Base-by-base conservation (phyloP, 2,888 invertebrate species). In the Metopia argyrocephala region DNA sequence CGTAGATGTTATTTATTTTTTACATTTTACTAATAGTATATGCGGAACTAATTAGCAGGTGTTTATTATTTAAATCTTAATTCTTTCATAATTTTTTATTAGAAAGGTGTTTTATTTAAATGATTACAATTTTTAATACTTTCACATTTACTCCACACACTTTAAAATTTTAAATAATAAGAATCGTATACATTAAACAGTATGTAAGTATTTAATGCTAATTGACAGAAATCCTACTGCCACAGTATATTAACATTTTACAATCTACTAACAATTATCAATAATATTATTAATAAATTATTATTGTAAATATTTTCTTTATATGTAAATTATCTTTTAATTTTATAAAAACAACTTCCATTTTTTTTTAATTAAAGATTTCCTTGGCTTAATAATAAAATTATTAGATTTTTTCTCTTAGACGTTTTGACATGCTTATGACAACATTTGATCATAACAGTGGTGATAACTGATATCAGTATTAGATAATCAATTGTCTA, bases 11-110 rank as follows among this genome's bases (percentile, higher is more conserved):
- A n/a, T n/a, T n/a, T n/a, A n/a, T 38, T 1, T 38, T 38, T 38
- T 38, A 3, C 15, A 15, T 38, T 38, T 38, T 12, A 38, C 38
- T 38, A 15, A 38, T 38, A 38, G 9, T 5, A 46, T 62, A 76
- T 50, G 23, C 68, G 75, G 75, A 76, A 68, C 20, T 76, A 15
- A 25, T 76, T 1, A 56, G 46, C 76, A 69, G 61, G 61, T 76
- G 76, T 38, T 38, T 38, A 3, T 38, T 38, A 38, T 9, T 0
- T 38, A 12, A 1, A 38, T 12, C 38, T 12, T 15, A 38, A 38
- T 0, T 38, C 38, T 38, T 38, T 38, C 38, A 38, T 3, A 38
- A 38, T 38, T 38, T n/a, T n/a, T 38, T 2, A 15, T 68, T 68
- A 68, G 61, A 69, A 76, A 54, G 61, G 54, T 25, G 31, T 28